Percentiles rank a stretch among this genome's conserved stretches.
These are phyloP conservation scores for Saguinus imperator DNA, from an alignment of 2,113 vertebrate genomes.

Conservation along the genomic window DNA sequence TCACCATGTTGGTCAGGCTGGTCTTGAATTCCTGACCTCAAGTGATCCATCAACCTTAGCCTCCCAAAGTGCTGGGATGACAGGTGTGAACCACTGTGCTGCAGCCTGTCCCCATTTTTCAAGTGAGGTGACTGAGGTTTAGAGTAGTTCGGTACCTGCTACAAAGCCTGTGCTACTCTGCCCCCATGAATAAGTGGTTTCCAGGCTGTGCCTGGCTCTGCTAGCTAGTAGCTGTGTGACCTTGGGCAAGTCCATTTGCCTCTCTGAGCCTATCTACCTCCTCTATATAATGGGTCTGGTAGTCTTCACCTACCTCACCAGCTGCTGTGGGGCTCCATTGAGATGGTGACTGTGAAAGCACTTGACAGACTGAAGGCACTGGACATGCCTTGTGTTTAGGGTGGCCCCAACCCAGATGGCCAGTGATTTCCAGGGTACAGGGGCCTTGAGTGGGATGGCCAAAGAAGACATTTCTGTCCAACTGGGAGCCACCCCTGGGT, in stretches of 20 bases:
- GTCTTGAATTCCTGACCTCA: too few species aligned
- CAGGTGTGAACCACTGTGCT: too few species aligned
- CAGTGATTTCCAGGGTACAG: background rate
- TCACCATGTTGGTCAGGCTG: too few species aligned
- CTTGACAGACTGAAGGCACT: background rate
- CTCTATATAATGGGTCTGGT: background rate
- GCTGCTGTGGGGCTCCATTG: background rate
- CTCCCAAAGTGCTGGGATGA: too few species aligned
- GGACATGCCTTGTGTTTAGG: background rate
- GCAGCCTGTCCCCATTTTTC: background rate
- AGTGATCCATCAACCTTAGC: too few species aligned
- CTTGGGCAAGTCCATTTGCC: background rate
- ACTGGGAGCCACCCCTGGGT: background rate
- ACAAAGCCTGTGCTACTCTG: background rate
- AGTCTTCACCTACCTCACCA: background rate
- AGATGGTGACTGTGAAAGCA: background rate
- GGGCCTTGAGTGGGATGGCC: background rate
- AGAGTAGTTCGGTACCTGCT: background rate
- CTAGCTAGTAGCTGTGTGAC: background rate
- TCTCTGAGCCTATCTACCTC: conserved; percentile 7
- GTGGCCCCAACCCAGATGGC: background rate
- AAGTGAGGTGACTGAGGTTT: conserved; percentile 17
- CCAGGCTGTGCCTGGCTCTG: background rate
- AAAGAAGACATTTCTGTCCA: background rate
- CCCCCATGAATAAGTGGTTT: background rate